Evolutionary conservation across 2,888 invertebrate genomes (phyloP), one percentile per base, ranked within the genome.

Genomic region (Neoascia interrupta): DNA sequence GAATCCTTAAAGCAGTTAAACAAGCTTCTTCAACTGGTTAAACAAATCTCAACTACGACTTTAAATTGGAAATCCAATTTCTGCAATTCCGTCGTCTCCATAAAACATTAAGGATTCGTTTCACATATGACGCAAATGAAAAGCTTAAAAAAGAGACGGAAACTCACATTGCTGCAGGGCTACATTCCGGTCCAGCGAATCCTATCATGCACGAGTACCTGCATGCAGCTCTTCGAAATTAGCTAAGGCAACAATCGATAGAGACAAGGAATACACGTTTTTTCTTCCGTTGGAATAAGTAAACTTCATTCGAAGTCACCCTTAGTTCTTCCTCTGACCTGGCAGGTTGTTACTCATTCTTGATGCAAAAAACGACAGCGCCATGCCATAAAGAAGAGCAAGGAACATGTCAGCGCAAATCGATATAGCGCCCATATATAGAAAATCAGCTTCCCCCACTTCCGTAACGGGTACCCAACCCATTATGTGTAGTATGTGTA

Each of bases 191-290:
- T 69, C 51, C 58, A 69, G 58, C 43, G 11, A 41, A 60, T 69
- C 26, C 45, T 45, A 31, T 70, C 45, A 60, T 64, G 75, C 75
- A 76, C 64, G 75, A 76, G 26, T 60, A 41, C 56, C 49, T 64
- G 53, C 63, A 66, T 58, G 37, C 53, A 58, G 39, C 45, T 76
- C 58, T 63, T 64, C 45, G 26, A 76, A 76, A 76, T 76, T 64
- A 76, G 63, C 75, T 58, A 39, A 70, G 58, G 63, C 63, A 76
- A 76, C 64, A 76, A 60, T 64, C 51, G 63, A 45, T 11, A 61
- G 13, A 66, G 31, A 58, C 69, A 58, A 26, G 56, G 31, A 16
- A 45, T 60, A 43, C 51, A 45, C 54, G 63, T 61, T 58, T 51
- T n/a, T n/a, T 31, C 31, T 3, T 6, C 56, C 41, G 63, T 63